Evolutionary conservation across 2,113 vertebrate species (phyloP).

Genomic region (Leptobrachium leishanense): DNA sequence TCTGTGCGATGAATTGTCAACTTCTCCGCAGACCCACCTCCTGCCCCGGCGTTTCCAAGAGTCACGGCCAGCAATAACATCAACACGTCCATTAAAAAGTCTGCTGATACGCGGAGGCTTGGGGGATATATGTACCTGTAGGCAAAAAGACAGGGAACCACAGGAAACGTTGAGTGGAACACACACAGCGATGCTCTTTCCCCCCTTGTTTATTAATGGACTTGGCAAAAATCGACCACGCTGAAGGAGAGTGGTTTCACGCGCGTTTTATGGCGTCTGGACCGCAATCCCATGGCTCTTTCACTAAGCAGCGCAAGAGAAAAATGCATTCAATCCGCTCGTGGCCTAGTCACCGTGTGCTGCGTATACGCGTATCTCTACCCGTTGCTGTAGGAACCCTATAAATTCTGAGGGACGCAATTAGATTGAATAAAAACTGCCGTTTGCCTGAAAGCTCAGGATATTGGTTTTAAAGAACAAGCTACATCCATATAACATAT

Average conservation of each 20-base stretch:
- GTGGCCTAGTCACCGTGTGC: too few relatives aligned
- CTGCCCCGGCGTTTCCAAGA: conserved; percentile 47
- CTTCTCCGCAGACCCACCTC: background rate
- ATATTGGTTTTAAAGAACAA: too few relatives aligned
- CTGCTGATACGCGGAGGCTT: conserved; percentile 63
- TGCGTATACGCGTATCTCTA: too few relatives aligned
- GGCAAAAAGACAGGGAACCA: conserved; percentile 52
- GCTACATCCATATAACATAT: too few relatives aligned
- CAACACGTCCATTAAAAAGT: conserved; percentile 70
- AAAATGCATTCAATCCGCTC: background rate
- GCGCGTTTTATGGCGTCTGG: conserved; percentile 21
- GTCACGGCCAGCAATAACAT: conserved; percentile 66
- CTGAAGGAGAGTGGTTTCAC: background rate
- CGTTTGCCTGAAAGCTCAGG: too few relatives aligned
- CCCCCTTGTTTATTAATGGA: conserved; percentile 11
- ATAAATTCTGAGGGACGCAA: too few relatives aligned
- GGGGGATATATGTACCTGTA: conserved; percentile 66
- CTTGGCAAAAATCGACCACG: conserved; percentile 4
- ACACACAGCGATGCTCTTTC: conserved; percentile 52
- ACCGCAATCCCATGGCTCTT: conserved; percentile 3
- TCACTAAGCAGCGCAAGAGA: background rate
- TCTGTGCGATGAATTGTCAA: background rate
- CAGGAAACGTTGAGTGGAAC: conserved; percentile 62
- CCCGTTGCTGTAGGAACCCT: too few relatives aligned
- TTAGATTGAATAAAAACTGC: too few relatives aligned